A percentile compares a stretch with the other conserved stretches of the same genome.
Evolutionary conservation across 2,113 vertebrate species (phyloP).

Genomic region (Scalopus aquaticus): DNA sequence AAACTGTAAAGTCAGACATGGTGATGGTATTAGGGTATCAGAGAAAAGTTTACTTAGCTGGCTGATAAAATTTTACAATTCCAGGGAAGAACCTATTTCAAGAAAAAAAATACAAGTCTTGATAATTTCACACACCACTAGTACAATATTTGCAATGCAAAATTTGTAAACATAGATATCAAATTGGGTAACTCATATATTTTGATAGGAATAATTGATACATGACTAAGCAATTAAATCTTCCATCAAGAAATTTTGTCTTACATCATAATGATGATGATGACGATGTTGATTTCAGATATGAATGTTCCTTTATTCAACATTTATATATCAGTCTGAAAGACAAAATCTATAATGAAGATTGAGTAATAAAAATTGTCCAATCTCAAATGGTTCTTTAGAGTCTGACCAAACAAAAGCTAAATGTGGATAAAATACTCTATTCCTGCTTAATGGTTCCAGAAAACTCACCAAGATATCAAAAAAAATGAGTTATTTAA

Average conservation of each 20-base stretch:
- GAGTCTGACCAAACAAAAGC: background rate
- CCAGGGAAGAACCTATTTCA: background rate
- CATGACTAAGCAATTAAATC: background rate
- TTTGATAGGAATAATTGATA: background rate
- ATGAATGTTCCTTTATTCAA: background rate
- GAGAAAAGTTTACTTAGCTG: background rate
- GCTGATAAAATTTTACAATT: background rate
- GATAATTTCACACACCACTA: background rate
- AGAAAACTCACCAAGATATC: constrained; percentile 1
- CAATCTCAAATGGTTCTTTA: background rate
- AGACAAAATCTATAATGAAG: background rate
- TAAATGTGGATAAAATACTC: background rate
- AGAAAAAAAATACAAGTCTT: background rate
- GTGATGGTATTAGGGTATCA: background rate
- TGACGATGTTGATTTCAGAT: constrained; percentile 24
- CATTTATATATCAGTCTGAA: background rate
- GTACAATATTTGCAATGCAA: background rate
- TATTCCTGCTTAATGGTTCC: background rate
- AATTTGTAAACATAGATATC: background rate
- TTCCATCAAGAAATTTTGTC: background rate
- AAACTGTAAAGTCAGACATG: background rate
- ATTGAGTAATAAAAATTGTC: background rate
- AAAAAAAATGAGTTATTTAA: constrained; percentile 3
- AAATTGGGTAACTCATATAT: background rate
- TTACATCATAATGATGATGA: background rate